These are phyloP conservation scores for Cossypha heuglini DNA, from an alignment of 2,797 vertebrate species.

Conservation along the genomic window DNA sequence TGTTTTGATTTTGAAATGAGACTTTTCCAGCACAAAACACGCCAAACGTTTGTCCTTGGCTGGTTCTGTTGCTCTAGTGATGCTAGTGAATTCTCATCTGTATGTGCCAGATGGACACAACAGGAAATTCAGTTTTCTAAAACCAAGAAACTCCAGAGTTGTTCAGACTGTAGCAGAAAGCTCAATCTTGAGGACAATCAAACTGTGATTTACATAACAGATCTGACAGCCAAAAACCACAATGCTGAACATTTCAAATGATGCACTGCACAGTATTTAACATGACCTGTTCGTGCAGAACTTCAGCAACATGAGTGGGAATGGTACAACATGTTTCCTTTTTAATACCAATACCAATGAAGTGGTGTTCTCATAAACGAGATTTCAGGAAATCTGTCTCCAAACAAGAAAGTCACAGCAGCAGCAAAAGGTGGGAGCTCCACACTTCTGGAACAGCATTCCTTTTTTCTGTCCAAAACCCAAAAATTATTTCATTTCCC, in stretches of 20 bases:
- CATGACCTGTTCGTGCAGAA: not conserved
- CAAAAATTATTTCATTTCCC: not conserved
- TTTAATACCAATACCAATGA: not conserved
- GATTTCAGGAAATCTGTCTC: not conserved
- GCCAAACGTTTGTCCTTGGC: slow-evolving; percentile 66
- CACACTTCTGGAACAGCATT: not conserved
- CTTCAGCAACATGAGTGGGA: not conserved
- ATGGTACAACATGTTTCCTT: not conserved
- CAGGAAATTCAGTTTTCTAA: slow-evolving; percentile 46
- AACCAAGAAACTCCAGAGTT: slow-evolving; percentile 53
- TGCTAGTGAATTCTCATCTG: slow-evolving; percentile 41
- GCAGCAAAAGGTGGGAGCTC: not conserved
- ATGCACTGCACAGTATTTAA: not conserved
- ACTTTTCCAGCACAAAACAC: slow-evolving; percentile 35
- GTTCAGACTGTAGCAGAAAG: slow-evolving; percentile 49
- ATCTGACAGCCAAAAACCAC: slow-evolving; percentile 12
- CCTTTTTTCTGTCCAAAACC: not conserved
- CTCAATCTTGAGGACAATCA: slow-evolving; percentile 23
- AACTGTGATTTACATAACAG: slow-evolving; percentile 29
- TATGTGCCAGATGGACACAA: slow-evolving; percentile 50
- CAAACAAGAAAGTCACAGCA: not conserved
- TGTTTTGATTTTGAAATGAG: slow-evolving; percentile 54
- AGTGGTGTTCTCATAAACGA: not conserved
- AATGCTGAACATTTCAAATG: not conserved
- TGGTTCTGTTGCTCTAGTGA: slow-evolving; percentile 50